Evolutionary conservation across 1,140 invertebrate species (phyloP).

Genomic region (Euglossa dilemma): DNA sequence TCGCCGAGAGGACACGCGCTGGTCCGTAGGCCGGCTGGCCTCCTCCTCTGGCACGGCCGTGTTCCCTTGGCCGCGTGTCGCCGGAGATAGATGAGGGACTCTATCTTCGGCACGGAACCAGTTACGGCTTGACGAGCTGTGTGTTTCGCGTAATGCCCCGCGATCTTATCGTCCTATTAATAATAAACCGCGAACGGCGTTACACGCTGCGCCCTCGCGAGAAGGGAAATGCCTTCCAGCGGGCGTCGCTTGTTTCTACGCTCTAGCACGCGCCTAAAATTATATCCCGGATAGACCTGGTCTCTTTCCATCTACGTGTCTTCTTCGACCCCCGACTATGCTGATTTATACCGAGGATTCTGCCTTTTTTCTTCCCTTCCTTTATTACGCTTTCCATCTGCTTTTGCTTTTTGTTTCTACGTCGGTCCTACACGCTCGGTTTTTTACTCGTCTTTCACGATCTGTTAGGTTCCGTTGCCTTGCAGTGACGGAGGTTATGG

Average conservation of each 20-base stretch:
- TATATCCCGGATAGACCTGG: background rate
- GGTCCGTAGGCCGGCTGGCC: constrained; percentile 20
- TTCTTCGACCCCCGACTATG: too few species aligned
- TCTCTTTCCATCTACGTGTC: background rate
- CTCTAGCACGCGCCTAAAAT: constrained; percentile 36
- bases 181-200: constrained; percentile 71
- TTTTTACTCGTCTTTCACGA: too few species aligned
- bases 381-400: background rate
- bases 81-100: constrained; percentile 69
- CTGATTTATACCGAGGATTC: too few species aligned
- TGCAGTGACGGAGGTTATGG: too few species aligned
- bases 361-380: too few species aligned
- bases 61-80: constrained; percentile 58
- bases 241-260: constrained; percentile 44
- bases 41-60: constrained; percentile 26
- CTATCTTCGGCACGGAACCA: constrained; percentile 67
- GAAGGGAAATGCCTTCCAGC: constrained; percentile 17
- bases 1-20: background rate
- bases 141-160: constrained; percentile 70
- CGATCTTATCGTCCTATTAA: constrained; percentile 75
- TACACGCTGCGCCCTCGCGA: constrained; percentile 53
- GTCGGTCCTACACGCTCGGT: too few species aligned
- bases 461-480: too few species aligned
- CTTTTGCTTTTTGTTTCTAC: too few species aligned
- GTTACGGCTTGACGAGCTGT: constrained; percentile 70